A percentile compares a stretch with the other conserved stretches of the same genome.
Evolutionary conservation across 2,113 vertebrate species (phyloP).

Genomic region (Sceloporus tristichus): DNA sequence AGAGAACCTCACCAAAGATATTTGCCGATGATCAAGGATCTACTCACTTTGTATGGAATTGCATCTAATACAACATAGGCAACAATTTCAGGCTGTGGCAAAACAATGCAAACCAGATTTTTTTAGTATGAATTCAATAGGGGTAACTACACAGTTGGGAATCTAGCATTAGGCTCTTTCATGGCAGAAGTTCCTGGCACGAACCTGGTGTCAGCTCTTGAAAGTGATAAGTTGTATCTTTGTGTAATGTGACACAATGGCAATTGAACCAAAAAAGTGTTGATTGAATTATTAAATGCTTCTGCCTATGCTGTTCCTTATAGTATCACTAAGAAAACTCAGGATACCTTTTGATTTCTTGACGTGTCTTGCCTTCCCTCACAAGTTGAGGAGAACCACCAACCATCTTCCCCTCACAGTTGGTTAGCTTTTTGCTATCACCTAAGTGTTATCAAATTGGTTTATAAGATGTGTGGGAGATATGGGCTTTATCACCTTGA

Average conservation of each 20-base stretch:
- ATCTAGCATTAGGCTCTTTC: not conserved
- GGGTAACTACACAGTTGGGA: not conserved
- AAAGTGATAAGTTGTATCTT: not conserved
- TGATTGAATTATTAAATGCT: not conserved
- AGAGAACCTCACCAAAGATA: no score
- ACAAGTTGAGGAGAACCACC: no score
- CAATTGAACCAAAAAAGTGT: not conserved
- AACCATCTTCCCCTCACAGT: no score
- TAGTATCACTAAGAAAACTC: no score
- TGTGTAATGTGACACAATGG: not conserved
- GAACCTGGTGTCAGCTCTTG: not conserved
- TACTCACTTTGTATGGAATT: no score
- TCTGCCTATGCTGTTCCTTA: not conserved
- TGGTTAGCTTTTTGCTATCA: no score
- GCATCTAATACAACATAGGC: no score
- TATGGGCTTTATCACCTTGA: not conserved
- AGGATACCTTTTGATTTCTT: no score
- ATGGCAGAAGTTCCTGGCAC: not conserved
- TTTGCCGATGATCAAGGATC: no score
- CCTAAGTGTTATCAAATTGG: not conserved
- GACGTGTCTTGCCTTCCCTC: no score
- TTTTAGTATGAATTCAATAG: not conserved
- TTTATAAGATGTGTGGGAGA: no score
- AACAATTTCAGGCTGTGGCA: no score
- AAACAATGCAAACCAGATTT: not conserved